Evolutionary conservation across 2,888 invertebrate species (phyloP).

Genomic region (Phlogophora meticulosa): DNA sequence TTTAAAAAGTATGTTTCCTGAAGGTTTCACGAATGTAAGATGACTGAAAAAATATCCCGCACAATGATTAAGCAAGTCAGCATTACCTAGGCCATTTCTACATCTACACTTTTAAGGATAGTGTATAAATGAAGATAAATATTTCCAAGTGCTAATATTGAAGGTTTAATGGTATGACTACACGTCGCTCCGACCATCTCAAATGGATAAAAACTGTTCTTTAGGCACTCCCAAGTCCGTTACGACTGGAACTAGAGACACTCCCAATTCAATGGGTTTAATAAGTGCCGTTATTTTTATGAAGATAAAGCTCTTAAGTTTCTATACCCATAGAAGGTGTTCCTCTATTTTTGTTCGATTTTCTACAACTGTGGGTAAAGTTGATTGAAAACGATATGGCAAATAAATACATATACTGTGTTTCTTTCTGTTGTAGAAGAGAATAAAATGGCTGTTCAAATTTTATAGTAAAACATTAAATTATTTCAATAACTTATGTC

Average conservation of each 20-base stretch:
- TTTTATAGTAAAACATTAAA: too few species aligned
- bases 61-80: background rate
- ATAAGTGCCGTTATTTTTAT: slow-evolving; percentile 14
- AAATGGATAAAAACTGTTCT: slow-evolving; percentile 21
- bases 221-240: slow-evolving; percentile 15
- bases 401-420: background rate
- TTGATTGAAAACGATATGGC: background rate
- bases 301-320: background rate
- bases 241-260: slow-evolving; percentile 1
- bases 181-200: background rate
- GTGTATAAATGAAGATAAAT: slow-evolving; percentile 20
- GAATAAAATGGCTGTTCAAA: too few species aligned
- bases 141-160: slow-evolving; percentile 25
- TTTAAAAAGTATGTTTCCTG: background rate
- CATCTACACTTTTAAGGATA: background rate
- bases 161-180: slow-evolving; percentile 19
- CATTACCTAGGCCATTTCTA: background rate
- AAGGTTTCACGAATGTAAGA: too few species aligned
- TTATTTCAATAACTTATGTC: background rate
- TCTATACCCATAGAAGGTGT: background rate
- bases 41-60: background rate
- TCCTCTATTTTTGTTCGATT: background rate
- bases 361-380: too few species aligned
- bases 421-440: too few species aligned
- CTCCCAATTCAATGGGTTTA: slow-evolving; percentile 10